Evolutionary conservation across 1,140 invertebrate species (phyloP).

Genomic region (Trypoxylus dichotomus): DNA sequence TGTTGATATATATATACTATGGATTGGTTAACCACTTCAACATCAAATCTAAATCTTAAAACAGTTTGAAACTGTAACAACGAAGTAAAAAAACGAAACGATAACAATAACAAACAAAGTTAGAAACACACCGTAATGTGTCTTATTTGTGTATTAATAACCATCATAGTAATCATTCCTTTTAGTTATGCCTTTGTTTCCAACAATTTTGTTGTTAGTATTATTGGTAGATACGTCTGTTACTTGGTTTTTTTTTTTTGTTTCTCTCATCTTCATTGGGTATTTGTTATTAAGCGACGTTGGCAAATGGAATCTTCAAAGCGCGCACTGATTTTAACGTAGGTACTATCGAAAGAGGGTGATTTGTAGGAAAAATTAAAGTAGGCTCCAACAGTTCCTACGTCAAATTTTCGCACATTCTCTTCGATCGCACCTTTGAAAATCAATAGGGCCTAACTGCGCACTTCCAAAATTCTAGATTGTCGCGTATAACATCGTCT

Average conservation of each 20-base stretch:
- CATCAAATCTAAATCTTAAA: slow-evolving; percentile 19
- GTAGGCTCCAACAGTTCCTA: not conserved
- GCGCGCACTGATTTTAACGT: slow-evolving; percentile 19
- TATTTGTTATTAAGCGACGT: not conserved
- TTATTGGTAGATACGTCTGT: not conserved
- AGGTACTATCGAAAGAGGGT: not conserved
- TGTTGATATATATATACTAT: slow-evolving; percentile 1
- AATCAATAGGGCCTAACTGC: slow-evolving; percentile 26
- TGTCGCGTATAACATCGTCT: not conserved
- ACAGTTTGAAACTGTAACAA: slow-evolving; percentile 1
- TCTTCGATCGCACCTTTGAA: not conserved
- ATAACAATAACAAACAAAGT: not conserved
- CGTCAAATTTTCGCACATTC: not conserved
- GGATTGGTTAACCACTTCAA: slow-evolving; percentile 22
- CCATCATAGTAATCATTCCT: slow-evolving; percentile 6
- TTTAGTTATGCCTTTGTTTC: not conserved
- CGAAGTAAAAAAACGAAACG: not conserved
- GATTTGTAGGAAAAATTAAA: not conserved
- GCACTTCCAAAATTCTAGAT: slow-evolving; percentile 2
- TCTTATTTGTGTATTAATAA: not conserved
- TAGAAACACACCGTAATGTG: not conserved
- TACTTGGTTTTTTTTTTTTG: not conserved
- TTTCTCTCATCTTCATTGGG: not conserved
- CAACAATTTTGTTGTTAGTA: not conserved
- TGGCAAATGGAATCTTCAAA: not conserved